Conservation (phyloP, 2,113 vertebrate species). For the Dermatemys mawii region DNA sequence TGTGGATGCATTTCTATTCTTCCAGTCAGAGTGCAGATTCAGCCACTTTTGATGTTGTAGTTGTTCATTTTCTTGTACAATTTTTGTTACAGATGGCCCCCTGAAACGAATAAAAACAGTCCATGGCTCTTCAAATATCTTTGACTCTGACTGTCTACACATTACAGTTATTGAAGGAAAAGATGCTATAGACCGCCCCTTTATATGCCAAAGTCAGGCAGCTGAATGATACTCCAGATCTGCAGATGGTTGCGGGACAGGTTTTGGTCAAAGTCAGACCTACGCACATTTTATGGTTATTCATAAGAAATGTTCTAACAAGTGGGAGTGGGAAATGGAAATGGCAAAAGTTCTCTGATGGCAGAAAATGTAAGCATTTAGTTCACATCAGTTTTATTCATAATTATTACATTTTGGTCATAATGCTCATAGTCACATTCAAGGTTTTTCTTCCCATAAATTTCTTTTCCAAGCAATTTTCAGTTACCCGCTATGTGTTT, state of each 20-base stretch:
- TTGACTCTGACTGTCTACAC: neutral
- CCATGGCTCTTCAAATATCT: neutral
- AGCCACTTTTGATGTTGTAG: slow-evolving; percentile 84
- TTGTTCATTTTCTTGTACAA: slow-evolving; percentile 72
- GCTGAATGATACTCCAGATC: neutral
- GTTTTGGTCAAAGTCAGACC: neutral
- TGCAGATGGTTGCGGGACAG: neutral
- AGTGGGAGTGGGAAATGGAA: neutral
- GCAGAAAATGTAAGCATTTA: neutral
- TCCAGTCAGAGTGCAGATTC: slow-evolving; percentile 84
- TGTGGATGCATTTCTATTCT: slow-evolving; percentile 79
- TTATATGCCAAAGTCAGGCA: neutral
- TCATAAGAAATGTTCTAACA: neutral
- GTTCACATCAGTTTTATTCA: slow-evolving; percentile 4
- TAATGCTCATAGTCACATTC: neutral
- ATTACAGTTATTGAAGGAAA: neutral
- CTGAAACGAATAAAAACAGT: slow-evolving; percentile 73
- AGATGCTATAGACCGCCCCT: neutral
- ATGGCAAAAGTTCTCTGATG: neutral
- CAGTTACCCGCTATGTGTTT: neutral
- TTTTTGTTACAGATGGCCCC: slow-evolving; percentile 78
- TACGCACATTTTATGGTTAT: neutral
- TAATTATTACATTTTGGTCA: neutral
- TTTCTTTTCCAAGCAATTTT: neutral
- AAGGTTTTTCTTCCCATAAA: neutral